A percentile compares a stretch with the other conserved stretches of the same genome.
Evolutionary conservation across 2,888 invertebrate species (phyloP).

Genomic region (Morpho helenor): DNA sequence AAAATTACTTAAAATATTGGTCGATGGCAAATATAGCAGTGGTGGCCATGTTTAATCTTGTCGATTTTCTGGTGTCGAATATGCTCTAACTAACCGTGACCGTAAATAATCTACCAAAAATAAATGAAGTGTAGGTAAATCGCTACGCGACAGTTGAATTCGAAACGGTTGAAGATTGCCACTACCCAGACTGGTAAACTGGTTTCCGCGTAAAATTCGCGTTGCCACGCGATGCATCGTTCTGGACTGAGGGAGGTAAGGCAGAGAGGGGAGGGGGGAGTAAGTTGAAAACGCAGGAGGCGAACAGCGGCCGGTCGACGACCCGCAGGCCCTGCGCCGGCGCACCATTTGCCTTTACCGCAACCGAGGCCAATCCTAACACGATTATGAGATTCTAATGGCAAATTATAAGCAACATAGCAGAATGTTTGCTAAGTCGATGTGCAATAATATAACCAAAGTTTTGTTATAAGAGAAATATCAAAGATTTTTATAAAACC

Average conservation of each 20-base stretch:
- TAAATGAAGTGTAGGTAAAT: constrained; percentile 11
- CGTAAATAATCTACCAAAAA: constrained; percentile 7
- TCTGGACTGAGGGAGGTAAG: constrained; percentile 65
- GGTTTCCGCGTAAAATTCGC: constrained; percentile 76
- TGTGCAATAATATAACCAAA: no score
- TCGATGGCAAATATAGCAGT: no score
- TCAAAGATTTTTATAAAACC: no score
- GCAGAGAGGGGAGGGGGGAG: constrained; percentile 46
- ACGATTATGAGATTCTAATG: constrained; percentile 48
- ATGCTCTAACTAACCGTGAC: constrained; percentile 7
- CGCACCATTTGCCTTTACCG: constrained; percentile 62
- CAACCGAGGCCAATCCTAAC: constrained; percentile 52
- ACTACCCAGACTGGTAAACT: constrained; percentile 35
- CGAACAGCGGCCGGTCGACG: constrained; percentile 74
- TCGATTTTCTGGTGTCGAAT: background rate
- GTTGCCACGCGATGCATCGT: constrained; percentile 73
- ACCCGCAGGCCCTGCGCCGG: constrained; percentile 71
- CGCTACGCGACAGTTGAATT: constrained; percentile 35
- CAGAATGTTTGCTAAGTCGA: background rate
- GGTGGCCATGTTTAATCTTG: background rate
- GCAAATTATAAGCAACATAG: constrained; percentile 1
- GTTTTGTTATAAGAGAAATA: no score
- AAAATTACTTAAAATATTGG: no score
- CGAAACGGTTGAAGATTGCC: constrained; percentile 45
- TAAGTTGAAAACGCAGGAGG: constrained; percentile 69